phyloP scores from a whole-genome alignment of 1,140 invertebrate genomes.

The Sitodiplosis mosellana region DNA sequence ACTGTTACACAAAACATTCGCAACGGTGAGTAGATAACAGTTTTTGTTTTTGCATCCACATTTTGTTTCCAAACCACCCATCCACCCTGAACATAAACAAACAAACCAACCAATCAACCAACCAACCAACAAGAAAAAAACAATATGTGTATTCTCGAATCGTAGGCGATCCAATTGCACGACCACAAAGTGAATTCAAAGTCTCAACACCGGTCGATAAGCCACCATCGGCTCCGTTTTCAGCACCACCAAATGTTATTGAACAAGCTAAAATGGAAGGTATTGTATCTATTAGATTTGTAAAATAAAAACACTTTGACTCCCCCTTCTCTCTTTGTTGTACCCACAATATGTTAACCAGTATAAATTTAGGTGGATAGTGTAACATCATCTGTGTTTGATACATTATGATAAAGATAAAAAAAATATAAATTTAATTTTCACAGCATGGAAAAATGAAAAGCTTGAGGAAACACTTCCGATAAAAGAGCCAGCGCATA shows the following conservation, averaged over 20 bases:
- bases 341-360: no score
- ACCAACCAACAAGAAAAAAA: background rate
- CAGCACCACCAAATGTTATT: conserved; percentile 41
- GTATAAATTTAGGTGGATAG: no score
- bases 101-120: no score
- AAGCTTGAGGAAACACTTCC: no score
- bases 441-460: no score
- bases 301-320: no score
- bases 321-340: no score
- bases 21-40: conserved; percentile 40
- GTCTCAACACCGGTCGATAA: conserved; percentile 42
- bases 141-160: background rate
- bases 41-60: background rate
- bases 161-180: conserved; percentile 24
- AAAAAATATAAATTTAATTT: no score
- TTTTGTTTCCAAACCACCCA: background rate
- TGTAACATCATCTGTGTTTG: no score
- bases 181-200: conserved; percentile 51
- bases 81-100: background rate
- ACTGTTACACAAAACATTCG: conserved; percentile 80
- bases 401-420: no score
- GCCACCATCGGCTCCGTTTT: conserved; percentile 40
- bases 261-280: conserved; percentile 28
- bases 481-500: no score
- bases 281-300: conserved; percentile 4